phyloP scores from a whole-genome alignment of 2,113 vertebrate species.

The Notiomystis cincta region DNA sequence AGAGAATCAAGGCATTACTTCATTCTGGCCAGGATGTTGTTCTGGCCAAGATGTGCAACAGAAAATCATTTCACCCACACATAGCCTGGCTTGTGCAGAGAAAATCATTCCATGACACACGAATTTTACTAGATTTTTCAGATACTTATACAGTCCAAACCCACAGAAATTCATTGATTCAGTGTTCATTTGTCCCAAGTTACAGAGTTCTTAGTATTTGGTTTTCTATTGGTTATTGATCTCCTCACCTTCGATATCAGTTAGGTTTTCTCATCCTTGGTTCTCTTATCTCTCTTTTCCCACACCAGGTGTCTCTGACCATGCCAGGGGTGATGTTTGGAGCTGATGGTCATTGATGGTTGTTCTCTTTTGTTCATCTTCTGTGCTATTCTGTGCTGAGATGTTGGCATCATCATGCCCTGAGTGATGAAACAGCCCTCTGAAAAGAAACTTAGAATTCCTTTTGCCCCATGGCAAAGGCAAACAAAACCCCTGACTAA shows the following conservation, averaged over 20 bases:
- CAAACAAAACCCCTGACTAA: rapidly evolving
- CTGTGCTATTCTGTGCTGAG: background rate
- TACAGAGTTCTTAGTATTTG: background rate
- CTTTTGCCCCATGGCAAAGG: background rate
- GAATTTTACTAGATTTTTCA: background rate
- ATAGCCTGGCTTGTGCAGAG: background rate
- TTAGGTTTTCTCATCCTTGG: background rate
- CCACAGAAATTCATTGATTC: background rate
- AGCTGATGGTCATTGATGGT: background rate
- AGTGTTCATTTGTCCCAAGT: background rate
- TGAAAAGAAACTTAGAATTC: background rate
- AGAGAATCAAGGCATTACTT: background rate
- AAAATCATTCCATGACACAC: background rate
- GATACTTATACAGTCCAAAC: background rate
- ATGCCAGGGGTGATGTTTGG: background rate
- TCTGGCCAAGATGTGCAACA: background rate
- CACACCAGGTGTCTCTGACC: no score
- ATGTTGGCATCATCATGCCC: background rate
- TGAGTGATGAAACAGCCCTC: background rate
- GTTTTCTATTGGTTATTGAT: background rate
- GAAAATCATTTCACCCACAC: background rate
- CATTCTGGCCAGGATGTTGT: background rate
- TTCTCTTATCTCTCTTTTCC: background rate
- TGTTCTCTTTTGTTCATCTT: rapidly evolving
- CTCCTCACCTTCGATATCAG: rapidly evolving